phyloP scores from a whole-genome alignment of 2,113 vertebrate genomes.

The Oncorhynchus kisutch region DNA sequence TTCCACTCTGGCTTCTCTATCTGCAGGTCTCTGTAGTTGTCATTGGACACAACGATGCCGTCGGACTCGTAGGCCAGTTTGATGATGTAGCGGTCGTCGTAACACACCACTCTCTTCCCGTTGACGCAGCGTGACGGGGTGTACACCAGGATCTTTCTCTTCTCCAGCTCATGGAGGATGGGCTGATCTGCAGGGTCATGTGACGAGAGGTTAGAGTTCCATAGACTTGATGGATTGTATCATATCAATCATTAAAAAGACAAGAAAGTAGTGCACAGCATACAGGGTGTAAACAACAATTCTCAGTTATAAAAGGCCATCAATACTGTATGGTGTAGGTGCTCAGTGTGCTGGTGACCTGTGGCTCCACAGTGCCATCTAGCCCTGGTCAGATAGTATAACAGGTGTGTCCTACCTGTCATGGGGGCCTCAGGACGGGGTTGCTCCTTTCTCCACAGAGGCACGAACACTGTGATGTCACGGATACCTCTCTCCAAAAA shows the following conservation, averaged over 20 bases:
- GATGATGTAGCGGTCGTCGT: conserved; percentile 88
- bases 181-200: conserved; percentile 75
- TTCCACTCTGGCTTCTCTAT: conserved; percentile 88
- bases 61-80: conserved; percentile 83
- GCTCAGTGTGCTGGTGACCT: neutral
- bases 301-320: neutral
- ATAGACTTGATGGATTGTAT: neutral
- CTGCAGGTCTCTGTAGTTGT: conserved; percentile 90
- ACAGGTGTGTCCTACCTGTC: conserved; percentile 71
- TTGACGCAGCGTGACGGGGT: conserved; percentile 86
- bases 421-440: conserved; percentile 80
- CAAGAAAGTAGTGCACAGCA: too few relatives aligned
- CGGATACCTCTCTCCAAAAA: conserved; percentile 83
- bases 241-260: neutral
- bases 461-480: conserved; percentile 89
- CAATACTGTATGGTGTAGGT: neutral
- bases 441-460: conserved; percentile 88
- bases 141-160: conserved; percentile 82
- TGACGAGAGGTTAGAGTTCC: neutral
- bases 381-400: neutral
- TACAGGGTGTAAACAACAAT: neutral
- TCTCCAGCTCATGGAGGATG: conserved; percentile 81
- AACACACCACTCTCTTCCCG: conserved; percentile 87
- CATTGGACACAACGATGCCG: conserved; percentile 89
- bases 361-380: neutral